Conservation (phyloP, 2,888 invertebrate genomes). For the Platynereis dumerilii region DNA sequence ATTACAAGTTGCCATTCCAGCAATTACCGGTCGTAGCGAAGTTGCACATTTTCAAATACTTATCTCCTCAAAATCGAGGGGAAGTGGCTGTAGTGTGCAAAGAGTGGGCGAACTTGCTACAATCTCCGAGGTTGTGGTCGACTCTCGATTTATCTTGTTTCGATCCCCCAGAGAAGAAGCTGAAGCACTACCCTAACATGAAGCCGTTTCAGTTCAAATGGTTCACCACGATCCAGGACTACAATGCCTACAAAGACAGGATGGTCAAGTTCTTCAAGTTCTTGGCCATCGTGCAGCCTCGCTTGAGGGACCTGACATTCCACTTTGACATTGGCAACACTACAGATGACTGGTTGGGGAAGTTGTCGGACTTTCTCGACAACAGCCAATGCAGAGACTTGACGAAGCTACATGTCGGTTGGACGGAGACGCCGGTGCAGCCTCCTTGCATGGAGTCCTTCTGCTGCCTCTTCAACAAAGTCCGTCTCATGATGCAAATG, state of each 20-base stretch:
- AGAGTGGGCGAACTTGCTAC: constrained; percentile 16
- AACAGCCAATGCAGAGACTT: constrained; percentile 14
- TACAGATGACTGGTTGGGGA: constrained; percentile 16
- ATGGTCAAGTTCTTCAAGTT: constrained; percentile 12
- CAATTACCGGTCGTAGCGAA: constrained; percentile 16
- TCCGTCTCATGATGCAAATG: constrained; percentile 7
- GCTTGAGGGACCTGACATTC: constrained; percentile 3
- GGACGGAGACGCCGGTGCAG: constrained; percentile 17
- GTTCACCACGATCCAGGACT: constrained; percentile 13
- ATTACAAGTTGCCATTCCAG: constrained; percentile 16
- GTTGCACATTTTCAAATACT: constrained; percentile 10
- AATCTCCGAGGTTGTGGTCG: constrained; percentile 12
- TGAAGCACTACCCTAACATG: not conserved
- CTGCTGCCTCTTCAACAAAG: constrained; percentile 27
- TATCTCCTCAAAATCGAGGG: constrained; percentile 6
- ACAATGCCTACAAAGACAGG: constrained; percentile 3
- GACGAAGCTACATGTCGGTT: not conserved
- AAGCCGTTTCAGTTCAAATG: constrained; percentile 7
- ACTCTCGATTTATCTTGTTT: constrained; percentile 13
- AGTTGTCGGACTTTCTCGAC: not conserved
- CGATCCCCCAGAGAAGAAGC: constrained; percentile 1
- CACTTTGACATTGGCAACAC: constrained; percentile 13
- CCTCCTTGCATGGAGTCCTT: constrained; percentile 18
- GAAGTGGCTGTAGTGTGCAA: constrained; percentile 14
- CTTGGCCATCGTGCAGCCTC: not conserved